phyloP scores from a whole-genome alignment of 2,113 vertebrate species.

The Pica pica region DNA sequence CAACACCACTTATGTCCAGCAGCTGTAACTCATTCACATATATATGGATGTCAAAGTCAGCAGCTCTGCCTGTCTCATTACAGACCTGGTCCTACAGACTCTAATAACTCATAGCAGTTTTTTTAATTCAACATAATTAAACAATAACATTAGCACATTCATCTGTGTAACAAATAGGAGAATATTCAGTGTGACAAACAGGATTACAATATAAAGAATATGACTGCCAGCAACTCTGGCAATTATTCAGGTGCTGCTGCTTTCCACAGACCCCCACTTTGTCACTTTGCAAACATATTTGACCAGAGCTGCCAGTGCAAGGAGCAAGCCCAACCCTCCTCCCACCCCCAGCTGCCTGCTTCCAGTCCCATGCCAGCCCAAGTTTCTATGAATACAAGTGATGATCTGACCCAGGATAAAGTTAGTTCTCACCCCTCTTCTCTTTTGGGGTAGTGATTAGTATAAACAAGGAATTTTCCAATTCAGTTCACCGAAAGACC shows the following conservation, averaged over 20 bases:
- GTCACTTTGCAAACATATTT: not conserved
- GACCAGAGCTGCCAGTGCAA: not conserved
- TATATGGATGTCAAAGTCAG: not conserved
- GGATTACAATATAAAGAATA: not conserved
- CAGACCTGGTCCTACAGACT: not conserved
- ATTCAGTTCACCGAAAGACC: not conserved
- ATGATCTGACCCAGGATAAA: not conserved
- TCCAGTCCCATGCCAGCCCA: not conserved
- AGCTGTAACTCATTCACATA: not conserved
- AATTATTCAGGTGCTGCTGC: not conserved
- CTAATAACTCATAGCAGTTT: not conserved
- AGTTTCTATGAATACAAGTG: not conserved
- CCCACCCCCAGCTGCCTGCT: not conserved
- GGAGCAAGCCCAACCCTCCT: not conserved
- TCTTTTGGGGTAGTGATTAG: not conserved
- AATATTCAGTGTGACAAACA: not conserved
- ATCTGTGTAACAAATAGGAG: not conserved
- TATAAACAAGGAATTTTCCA: not conserved
- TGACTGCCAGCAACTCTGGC: not conserved
- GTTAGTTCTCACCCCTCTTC: not conserved
- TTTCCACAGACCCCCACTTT: not conserved
- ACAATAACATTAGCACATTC: not conserved
- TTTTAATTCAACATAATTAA: not conserved
- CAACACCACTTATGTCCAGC: not conserved
- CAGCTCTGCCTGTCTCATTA: not conserved